Base-by-base conservation (phyloP, 2,113 vertebrate genomes). In the Hydrolagus affinis region DNA sequence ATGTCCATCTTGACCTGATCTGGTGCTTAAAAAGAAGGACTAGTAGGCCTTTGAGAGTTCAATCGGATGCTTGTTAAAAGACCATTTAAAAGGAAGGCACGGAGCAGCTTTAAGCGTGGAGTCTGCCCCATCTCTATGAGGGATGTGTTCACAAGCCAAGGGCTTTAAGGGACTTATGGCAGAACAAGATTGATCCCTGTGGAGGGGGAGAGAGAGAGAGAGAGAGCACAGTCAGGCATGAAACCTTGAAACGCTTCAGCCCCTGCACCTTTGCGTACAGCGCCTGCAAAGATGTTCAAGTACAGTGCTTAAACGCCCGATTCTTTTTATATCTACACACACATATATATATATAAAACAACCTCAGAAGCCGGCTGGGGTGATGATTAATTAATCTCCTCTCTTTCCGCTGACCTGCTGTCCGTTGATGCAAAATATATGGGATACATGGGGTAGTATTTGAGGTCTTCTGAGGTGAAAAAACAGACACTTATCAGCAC, bases 41-140 rank as follows among this genome's bases (percentile, higher is more conserved):
- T 4, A 83, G 62, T 66, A 62, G 60, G 17, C 62, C 78, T 66
- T 83, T 83, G 78, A 80, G 77, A 62, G 60, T 83, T 83, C 78
- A 68, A 66, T 83, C 62, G 78, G 78, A 83, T 83, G 78, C 78
- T 83, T 83, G 78, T 83, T 83, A 83, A 83, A 83, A 83, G 60
- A 68, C 25, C 60, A 83, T 83, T 83, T 83, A 68, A 66, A 68
- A 83, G 78, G 30, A 83, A 83, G 66, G 59, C 75, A 28, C 28
- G 77, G 23, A 80, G 23, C 78, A 83, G 78, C 78, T 83, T 15
- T 28, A 66, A 66, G 62, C 25, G 62, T 30, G 78, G 78, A 83
- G 62, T 30, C 78, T 83, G 60, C 60, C 78, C 78, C 17, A 68
- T 64, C 25, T 83, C 78, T 83, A 19, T 83, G 78, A 83, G 60